Evolutionary conservation across 2,888 invertebrate genomes (phyloP).

Genomic region (Troglohyphantes excavatus): DNA sequence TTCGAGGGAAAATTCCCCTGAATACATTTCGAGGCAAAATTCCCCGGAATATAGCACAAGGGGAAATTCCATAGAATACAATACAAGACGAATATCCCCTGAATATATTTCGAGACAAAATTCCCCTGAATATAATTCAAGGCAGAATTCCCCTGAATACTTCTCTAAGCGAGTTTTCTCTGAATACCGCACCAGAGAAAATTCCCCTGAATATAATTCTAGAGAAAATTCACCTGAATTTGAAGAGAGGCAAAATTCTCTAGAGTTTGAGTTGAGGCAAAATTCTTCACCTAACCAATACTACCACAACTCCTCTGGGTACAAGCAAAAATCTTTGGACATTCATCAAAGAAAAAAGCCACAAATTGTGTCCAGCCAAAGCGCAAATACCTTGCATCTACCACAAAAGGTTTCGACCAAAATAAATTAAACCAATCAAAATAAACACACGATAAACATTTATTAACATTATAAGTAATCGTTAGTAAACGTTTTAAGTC

Average conservation of each 20-base stretch:
- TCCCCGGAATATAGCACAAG: background rate
- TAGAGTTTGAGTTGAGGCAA: background rate
- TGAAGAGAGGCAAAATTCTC: background rate
- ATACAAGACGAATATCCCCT: background rate
- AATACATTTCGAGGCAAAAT: background rate
- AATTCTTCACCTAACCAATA: background rate
- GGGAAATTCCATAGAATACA: background rate
- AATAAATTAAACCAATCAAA: background rate
- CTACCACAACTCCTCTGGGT: conserved; percentile 1
- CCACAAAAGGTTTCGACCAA: background rate
- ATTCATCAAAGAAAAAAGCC: background rate
- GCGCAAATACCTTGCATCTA: background rate
- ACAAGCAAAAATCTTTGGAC: background rate
- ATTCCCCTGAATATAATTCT: background rate
- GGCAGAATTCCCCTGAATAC: background rate
- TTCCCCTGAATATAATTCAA: conserved; percentile 1
- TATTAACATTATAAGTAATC: no score
- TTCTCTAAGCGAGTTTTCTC: background rate
- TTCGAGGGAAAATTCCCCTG: conserved; percentile 7
- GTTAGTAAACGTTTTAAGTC: no score
- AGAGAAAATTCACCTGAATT: conserved; percentile 7
- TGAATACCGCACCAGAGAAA: conserved; percentile 7
- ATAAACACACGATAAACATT: no score
- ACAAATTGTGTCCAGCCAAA: background rate
- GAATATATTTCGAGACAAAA: background rate